These are phyloP conservation scores for Takifugu bimaculatus DNA, from an alignment of 2,113 vertebrate species.

Conservation along the genomic window DNA sequence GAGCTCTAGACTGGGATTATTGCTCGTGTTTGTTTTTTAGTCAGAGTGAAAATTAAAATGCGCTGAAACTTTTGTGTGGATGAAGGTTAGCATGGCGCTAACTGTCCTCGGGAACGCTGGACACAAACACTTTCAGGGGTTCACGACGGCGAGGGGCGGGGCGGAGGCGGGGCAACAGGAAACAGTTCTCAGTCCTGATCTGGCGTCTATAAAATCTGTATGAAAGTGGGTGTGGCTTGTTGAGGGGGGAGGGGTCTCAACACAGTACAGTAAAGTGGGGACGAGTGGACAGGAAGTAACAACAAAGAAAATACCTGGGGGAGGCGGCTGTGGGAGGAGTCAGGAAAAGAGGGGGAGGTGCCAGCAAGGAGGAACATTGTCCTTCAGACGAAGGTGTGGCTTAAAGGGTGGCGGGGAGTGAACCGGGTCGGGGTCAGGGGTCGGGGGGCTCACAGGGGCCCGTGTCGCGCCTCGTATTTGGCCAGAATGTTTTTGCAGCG, in stretches of 20 bases:
- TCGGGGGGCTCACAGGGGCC: conserved; percentile 79
- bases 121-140: too few relatives aligned
- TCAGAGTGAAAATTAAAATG: background rate
- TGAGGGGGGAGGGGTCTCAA: background rate
- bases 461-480: conserved; percentile 91
- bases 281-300: background rate
- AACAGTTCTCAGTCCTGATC: background rate
- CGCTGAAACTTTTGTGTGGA: too few relatives aligned
- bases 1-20: conserved; percentile 30
- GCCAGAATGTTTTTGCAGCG: conserved; percentile 92
- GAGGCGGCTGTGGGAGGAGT: background rate
- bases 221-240: background rate
- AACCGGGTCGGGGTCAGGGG: background rate
- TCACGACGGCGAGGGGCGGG: too few relatives aligned
- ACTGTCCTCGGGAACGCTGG: too few relatives aligned
- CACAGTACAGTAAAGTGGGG: background rate
- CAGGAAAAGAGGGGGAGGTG: conserved; percentile 62
- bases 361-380: conserved; percentile 78
- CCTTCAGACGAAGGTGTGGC: conserved; percentile 63
- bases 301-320: background rate
- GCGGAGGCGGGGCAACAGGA: too few relatives aligned
- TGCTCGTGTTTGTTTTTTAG: conserved; percentile 43
- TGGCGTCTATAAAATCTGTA: background rate
- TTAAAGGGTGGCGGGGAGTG: background rate
- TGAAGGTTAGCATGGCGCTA: too few relatives aligned